A percentile compares a stretch with the other conserved stretches of the same genome.
Evolutionary conservation across 2,797 vertebrate species (phyloP).

Genomic region (Potorous gilbertii): DNA sequence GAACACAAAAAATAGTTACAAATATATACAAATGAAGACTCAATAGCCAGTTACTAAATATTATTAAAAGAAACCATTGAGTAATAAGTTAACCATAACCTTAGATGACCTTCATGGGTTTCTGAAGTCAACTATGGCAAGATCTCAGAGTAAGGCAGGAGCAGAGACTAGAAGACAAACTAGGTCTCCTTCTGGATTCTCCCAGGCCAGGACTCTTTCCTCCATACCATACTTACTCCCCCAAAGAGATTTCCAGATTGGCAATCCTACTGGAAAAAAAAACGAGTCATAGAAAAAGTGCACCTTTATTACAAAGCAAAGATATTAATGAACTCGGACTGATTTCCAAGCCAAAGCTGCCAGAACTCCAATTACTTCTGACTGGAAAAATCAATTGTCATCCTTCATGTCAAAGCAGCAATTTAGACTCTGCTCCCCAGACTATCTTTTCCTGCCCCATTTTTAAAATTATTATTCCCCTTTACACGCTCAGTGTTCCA

Average conservation of each 20-base stretch:
- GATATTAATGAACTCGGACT: neutral
- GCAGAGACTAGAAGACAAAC: neutral
- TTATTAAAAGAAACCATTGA: neutral
- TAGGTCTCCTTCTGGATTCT: neutral
- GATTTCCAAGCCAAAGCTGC: neutral
- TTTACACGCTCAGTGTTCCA: neutral
- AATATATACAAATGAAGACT: neutral
- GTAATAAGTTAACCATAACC: neutral
- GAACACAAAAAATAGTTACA: neutral
- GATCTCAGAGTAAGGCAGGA: neutral
- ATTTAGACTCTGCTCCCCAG: neutral
- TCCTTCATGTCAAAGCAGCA: neutral
- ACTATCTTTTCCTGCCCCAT: neutral
- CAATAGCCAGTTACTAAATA: neutral
- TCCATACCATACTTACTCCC: neutral
- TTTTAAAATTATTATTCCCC: neutral
- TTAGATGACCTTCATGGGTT: neutral
- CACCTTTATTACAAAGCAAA: neutral
- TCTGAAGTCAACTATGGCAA: neutral
- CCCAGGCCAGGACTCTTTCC: neutral
- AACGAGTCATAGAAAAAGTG: neutral
- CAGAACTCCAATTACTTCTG: neutral
- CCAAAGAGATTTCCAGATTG: neutral
- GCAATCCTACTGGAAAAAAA: neutral
- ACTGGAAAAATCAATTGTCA: neutral